These are phyloP conservation scores for Lasioglossum marginatum DNA, from an alignment of 2,888 invertebrate genomes.

Conservation along the genomic window DNA sequence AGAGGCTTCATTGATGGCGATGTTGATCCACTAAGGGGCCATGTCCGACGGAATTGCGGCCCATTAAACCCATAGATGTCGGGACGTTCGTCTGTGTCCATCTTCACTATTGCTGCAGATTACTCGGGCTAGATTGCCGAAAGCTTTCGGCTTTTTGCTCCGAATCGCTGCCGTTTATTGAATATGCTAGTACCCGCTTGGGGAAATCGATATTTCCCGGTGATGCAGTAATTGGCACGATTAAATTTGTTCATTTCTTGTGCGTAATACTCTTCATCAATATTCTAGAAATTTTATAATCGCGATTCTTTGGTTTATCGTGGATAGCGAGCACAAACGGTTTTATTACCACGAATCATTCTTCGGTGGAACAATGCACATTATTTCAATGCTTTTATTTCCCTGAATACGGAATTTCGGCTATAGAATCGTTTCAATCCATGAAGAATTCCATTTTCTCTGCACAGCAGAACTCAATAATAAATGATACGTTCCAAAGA, in stretches of 20 bases:
- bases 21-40: constrained; percentile 2
- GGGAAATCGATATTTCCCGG: not conserved
- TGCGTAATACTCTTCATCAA: not conserved
- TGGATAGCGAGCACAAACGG: not conserved
- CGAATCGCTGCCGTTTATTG: not conserved
- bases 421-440: not conserved
- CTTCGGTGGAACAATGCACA: not conserved
- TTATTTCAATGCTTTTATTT: not conserved
- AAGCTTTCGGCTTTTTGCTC: not conserved
- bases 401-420: not conserved
- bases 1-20: constrained; percentile 3
- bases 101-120: not conserved
- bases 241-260: not conserved
- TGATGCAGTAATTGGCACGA: not conserved
- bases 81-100: not conserved
- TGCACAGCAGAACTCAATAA: not conserved
- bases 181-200: not conserved
- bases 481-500: not conserved
- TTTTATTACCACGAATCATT: not conserved
- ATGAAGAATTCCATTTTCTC: not conserved
- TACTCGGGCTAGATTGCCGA: not conserved
- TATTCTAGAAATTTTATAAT: not conserved
- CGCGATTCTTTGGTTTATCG: not conserved
- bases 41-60: not conserved
- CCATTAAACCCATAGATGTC: not conserved